Percentiles rank a stretch among this genome's conserved stretches.
phyloP scores from a whole-genome alignment of 1,140 invertebrate species.

The Atta colombica region DNA sequence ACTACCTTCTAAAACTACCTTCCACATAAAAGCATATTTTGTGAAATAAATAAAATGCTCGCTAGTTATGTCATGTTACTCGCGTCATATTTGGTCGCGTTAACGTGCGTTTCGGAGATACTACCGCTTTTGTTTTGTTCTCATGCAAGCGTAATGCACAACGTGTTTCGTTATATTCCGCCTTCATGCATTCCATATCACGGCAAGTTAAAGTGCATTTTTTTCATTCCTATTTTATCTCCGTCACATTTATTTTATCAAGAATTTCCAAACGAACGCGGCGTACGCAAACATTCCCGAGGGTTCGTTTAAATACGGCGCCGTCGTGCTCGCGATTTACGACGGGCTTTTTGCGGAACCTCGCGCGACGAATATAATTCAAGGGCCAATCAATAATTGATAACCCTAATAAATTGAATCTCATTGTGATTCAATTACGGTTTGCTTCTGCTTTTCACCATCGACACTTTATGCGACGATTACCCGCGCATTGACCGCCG shows the following conservation, averaged over 20 bases:
- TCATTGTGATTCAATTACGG: slow-evolving; percentile 69
- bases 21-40: slow-evolving; percentile 2
- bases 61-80: slow-evolving; percentile 7
- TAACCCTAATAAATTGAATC: slow-evolving; percentile 74
- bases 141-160: slow-evolving; percentile 14
- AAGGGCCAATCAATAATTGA: slow-evolving; percentile 52
- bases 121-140: neutral
- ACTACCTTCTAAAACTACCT: neutral
- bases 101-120: slow-evolving; percentile 45
- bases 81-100: slow-evolving; percentile 20
- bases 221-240: slow-evolving; percentile 32
- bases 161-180: slow-evolving; percentile 1
- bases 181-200: slow-evolving; percentile 12
- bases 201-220: slow-evolving; percentile 45
- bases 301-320: slow-evolving; percentile 27
- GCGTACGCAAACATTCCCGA: neutral
- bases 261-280: slow-evolving; percentile 44
- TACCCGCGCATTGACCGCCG: slow-evolving; percentile 24
- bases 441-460: slow-evolving; percentile 73
- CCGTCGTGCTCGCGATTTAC: slow-evolving; percentile 34
- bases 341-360: slow-evolving; percentile 41
- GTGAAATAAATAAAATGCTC: slow-evolving; percentile 41
- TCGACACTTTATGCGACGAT: slow-evolving; percentile 63
- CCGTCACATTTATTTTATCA: slow-evolving; percentile 58
- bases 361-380: slow-evolving; percentile 53